These are phyloP conservation scores for Rhizomys pruinosus DNA, from an alignment of 2,113 vertebrate genomes.

Conservation along the genomic window DNA sequence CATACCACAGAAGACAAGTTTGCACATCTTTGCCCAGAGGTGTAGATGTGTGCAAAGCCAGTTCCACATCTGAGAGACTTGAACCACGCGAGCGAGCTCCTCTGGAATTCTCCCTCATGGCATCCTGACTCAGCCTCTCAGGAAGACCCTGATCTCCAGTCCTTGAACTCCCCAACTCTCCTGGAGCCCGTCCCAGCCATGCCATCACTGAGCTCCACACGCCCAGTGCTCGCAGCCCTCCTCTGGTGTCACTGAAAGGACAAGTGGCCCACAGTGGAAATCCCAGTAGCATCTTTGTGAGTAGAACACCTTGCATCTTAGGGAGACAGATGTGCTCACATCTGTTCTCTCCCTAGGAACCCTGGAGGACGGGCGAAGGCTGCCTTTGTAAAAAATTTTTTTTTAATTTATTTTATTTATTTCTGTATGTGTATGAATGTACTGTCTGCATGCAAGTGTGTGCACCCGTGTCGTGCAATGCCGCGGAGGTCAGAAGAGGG, in stretches of 20 bases:
- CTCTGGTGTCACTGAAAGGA: neutral
- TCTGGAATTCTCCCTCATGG: neutral
- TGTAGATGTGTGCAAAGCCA: neutral
- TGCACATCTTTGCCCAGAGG: fast-evolving
- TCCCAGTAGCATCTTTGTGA: neutral
- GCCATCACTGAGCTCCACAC: neutral
- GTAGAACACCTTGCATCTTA: neutral
- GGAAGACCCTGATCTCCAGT: neutral
- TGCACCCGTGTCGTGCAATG: no score
- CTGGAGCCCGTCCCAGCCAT: neutral
- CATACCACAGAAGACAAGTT: neutral
- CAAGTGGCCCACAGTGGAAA: neutral
- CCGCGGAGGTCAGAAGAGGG: no score
- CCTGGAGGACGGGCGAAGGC: neutral
- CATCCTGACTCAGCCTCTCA: neutral
- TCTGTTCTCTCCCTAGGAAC: neutral
- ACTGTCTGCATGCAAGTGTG: no score
- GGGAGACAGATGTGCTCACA: neutral
- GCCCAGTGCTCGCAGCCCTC: neutral
- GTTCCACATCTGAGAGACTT: neutral
- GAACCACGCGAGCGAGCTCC: neutral
- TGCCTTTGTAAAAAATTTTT: no score
- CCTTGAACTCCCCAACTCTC: neutral
- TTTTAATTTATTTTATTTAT: no score
- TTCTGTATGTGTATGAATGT: no score